Evolutionary conservation across 1,140 invertebrate species (phyloP), one percentile per base, ranked within the genome.

Genomic region (Subanguina moxae): DNA sequence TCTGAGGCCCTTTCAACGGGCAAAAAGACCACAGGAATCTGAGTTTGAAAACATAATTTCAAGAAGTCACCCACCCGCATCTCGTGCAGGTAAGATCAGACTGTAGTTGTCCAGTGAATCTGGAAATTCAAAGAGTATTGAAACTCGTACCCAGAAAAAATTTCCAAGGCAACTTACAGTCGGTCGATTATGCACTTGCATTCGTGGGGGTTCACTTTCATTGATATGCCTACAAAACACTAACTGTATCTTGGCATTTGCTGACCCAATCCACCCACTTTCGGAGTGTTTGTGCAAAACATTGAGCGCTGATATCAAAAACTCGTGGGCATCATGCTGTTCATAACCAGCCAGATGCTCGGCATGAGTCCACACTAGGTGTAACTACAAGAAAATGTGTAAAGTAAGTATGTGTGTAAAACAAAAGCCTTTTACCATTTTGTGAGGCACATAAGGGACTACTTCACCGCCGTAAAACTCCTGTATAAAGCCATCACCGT

Each of bases 311-410:
- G 93, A 92, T 61, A 97, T 95, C 77, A 97, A 94, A 85, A 97
- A 97, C 86, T 98, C 94, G 82, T 98, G 95, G 64, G 94, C 94
- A 84, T 98, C 95, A 84, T 97, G 94, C 82, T 97, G 94, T 82
- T 95, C 91, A 83, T 96, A 72, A 43, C 93, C 92, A 32, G 93
- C 92, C 71, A 98, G 87, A 83, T 97, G 92, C 66, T 89, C 88
- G 30, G 92, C 93, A 84, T 96, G 92, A 1, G 91, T 94, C 94
- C 94, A 97, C 73, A 96, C 93, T 76, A 97, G 86, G 61, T 70
- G 67, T 8, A 70, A 21, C 68, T 25, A 52, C 48, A 52, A 19
- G n/a, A 13, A 52, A 52, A 7, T 52, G 23, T 7, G 23, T 52
- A 7, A 21, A 52, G 8, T 7, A 3, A 52, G 3, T 52, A 21